A percentile compares a stretch with the other conserved stretches of the same genome.
phyloP scores from a whole-genome alignment of 2,888 invertebrate genomes.

The Stenodera caucasica region DNA sequence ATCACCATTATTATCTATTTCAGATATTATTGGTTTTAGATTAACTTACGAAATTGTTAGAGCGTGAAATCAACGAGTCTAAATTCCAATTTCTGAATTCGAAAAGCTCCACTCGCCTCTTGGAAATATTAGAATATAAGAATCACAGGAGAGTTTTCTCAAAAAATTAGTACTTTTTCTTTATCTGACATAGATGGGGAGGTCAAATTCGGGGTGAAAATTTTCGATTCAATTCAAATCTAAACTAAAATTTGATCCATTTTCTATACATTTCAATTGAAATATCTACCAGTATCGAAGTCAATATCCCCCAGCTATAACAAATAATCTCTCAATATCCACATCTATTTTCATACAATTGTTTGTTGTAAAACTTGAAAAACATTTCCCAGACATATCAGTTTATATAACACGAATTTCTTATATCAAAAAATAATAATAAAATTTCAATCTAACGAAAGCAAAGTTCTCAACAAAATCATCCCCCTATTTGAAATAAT shows the following conservation, averaged over 20 bases:
- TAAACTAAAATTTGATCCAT: neutral
- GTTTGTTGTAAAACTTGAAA: neutral
- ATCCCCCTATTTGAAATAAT: constrained; percentile 14
- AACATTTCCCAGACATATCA: neutral
- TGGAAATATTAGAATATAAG: too few relatives aligned
- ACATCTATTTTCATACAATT: neutral
- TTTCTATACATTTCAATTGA: neutral
- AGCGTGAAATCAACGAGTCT: too few relatives aligned
- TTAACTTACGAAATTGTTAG: too few relatives aligned
- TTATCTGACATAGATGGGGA: too few relatives aligned
- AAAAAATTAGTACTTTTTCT: too few relatives aligned
- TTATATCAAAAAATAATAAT: neutral
- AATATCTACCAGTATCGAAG: neutral
- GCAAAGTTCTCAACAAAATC: neutral
- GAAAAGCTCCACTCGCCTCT: too few relatives aligned
- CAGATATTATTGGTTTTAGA: too few relatives aligned
- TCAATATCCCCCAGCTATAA: neutral
- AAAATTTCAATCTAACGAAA: neutral
- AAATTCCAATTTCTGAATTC: too few relatives aligned
- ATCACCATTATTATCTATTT: too few relatives aligned
- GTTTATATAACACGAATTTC: neutral
- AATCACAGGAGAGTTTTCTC: too few relatives aligned
- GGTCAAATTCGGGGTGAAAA: too few relatives aligned
- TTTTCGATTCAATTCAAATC: too few relatives aligned
- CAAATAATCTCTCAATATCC: neutral